Evolutionary conservation across 2,888 invertebrate species (phyloP).

Genomic region (Mythimna albipuncta): DNA sequence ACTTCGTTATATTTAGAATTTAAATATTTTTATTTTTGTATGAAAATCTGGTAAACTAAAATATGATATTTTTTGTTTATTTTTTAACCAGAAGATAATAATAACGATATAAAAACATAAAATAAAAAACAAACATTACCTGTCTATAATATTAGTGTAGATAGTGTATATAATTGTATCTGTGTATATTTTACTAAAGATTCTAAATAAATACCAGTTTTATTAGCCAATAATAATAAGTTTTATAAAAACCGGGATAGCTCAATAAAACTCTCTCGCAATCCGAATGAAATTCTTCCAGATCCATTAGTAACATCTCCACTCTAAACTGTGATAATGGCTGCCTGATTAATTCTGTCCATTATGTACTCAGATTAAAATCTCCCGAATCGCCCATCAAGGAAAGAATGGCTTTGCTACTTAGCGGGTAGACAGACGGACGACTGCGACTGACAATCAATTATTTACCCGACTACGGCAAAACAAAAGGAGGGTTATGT

Average conservation of each 20-base stretch:
- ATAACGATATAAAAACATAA: too few species aligned
- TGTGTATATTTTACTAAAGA: too few species aligned
- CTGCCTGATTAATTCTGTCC: constrained; percentile 67
- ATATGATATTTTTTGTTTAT: too few species aligned
- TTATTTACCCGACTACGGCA: background rate
- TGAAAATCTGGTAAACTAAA: too few species aligned
- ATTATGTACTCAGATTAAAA: constrained; percentile 73
- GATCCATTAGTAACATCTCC: constrained; percentile 48
- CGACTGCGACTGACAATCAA: background rate
- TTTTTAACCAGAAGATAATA: too few species aligned
- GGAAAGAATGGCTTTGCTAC: constrained; percentile 27
- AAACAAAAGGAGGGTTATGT: too few species aligned
- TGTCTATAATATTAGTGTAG: too few species aligned
- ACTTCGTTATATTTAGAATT: too few species aligned
- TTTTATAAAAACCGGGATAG: constrained; percentile 8
- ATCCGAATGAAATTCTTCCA: constrained; percentile 30
- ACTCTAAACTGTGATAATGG: constrained; percentile 64
- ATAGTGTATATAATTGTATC: too few species aligned
- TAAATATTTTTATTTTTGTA: too few species aligned
- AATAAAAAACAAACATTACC: too few species aligned
- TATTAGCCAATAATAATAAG: background rate
- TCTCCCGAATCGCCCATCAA: constrained; percentile 58
- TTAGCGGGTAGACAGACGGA: background rate
- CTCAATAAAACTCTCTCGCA: constrained; percentile 22
- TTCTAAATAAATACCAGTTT: too few species aligned